Base-by-base conservation (phyloP, 2,797 vertebrate species). In the Aplochiton taeniatus region DNA sequence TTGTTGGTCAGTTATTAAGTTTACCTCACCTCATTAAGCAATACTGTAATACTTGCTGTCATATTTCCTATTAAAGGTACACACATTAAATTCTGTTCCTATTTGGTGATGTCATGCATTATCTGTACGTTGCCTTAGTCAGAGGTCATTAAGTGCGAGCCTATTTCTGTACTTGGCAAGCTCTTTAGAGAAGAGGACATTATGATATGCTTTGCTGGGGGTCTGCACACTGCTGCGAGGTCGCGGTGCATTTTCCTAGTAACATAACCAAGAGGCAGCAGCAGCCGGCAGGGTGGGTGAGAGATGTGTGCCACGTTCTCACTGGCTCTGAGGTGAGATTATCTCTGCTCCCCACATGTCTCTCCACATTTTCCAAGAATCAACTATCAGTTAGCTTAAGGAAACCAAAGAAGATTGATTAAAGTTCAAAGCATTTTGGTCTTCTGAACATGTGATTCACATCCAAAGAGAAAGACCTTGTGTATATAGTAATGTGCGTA, bases 301-400 rank as follows among this genome's bases (percentile, higher is more conserved):
- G 42, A 11, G 18, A 10, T 0, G 16, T 16, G 41, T 9, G 46
- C 46, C 31, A 31, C 9, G 41, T 58, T 61, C 48, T 61, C 60
- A 61, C 60, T 41, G 11, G 13, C 10, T 42, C 20, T 42, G 47
- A 42, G 47, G 47, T 61, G 60, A 42, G 60, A 41, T 49, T 51
- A 61, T 50, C 47, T 47, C 19, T 20, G 13, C 20, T 50, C 64
- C 50, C 14, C 68, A 64, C 59, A 54, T 55, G 48, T 63, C 43
- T 42, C 57, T 43, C 11, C 50, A 42, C 13, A 16, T 66, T 69
- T 51, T 69, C 66, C 65, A 55, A 69, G 63, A 73, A 73, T 60
- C 55, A 63, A 73, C 74, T 1, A 48, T 61, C 61, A 14, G 4
- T 12, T 3, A 17, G 50, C 50, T 46, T 13, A 11, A 44, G 57